A percentile compares a stretch with the other conserved stretches of the same genome.
Evolutionary conservation across 1,140 invertebrate species (phyloP).

Genomic region (Diprion similis): DNA sequence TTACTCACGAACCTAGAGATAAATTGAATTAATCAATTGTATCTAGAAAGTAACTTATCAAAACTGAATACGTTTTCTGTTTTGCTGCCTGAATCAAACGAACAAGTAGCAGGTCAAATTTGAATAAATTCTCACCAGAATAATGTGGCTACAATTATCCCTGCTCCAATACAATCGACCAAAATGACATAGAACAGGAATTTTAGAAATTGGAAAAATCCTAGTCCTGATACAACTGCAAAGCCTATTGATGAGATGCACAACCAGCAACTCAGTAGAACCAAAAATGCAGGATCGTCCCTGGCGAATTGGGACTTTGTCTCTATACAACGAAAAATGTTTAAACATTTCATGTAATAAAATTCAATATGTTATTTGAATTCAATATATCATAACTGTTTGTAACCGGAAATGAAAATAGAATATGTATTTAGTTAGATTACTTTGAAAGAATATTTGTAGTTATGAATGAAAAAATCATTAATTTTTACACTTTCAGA

Average conservation of each 20-base stretch:
- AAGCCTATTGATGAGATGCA: slow-evolving; percentile 91
- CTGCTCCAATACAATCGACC: slow-evolving; percentile 92
- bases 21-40: slow-evolving; percentile 27
- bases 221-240: slow-evolving; percentile 80
- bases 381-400: slow-evolving; percentile 7
- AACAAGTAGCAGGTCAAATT: neutral
- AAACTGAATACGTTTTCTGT: slow-evolving; percentile 10
- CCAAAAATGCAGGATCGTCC: slow-evolving; percentile 98
- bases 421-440: slow-evolving; percentile 15
- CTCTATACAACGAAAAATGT: slow-evolving; percentile 70
- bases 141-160: slow-evolving; percentile 86
- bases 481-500: too few relatives aligned
- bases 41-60: neutral
- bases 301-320: slow-evolving; percentile 98
- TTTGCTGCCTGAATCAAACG: neutral
- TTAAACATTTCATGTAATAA: slow-evolving; percentile 12
- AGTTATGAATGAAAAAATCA: neutral
- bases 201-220: slow-evolving; percentile 79
- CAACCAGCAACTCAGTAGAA: slow-evolving; percentile 87
- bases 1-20: slow-evolving; percentile 85
- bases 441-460: slow-evolving; percentile 19
- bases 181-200: slow-evolving; percentile 94
- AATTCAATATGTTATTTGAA: slow-evolving; percentile 14
- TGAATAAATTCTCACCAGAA: slow-evolving; percentile 76
- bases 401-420: slow-evolving; percentile 1